These are phyloP conservation scores for Linnaemya vulpina DNA, from an alignment of 2,888 invertebrate genomes.

Conservation along the genomic window DNA sequence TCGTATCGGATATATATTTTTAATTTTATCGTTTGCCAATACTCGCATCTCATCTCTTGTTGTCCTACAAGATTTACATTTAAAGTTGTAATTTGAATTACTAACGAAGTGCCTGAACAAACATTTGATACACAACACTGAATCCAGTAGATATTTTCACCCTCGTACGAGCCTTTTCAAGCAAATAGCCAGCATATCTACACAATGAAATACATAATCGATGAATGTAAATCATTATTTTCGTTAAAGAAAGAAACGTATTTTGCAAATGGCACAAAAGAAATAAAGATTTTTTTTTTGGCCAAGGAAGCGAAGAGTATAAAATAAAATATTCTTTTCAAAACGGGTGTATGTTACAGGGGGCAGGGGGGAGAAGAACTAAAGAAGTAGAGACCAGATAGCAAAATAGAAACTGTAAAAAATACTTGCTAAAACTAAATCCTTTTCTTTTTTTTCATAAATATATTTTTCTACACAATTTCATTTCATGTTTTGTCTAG, in stretches of 20 bases:
- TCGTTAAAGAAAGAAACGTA: slow-evolving; percentile 5
- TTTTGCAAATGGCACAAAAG: slow-evolving; percentile 19
- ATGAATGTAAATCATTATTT: slow-evolving; percentile 58
- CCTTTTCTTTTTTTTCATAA: slow-evolving; percentile 19
- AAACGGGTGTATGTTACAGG: not conserved
- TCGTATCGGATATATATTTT: not conserved
- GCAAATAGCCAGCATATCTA: slow-evolving; percentile 12
- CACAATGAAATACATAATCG: slow-evolving; percentile 50
- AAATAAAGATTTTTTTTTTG: not conserved
- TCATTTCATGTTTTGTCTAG: slow-evolving; percentile 67
- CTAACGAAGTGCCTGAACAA: slow-evolving; percentile 76
- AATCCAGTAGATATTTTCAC: slow-evolving; percentile 21
- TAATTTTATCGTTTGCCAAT: not conserved
- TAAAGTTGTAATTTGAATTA: slow-evolving; percentile 67
- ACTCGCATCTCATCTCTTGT: not conserved
- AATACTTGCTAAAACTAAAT: slow-evolving; percentile 53
- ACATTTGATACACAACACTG: slow-evolving; percentile 76
- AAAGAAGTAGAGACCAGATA: slow-evolving; percentile 25
- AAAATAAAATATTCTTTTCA: slow-evolving; percentile 29
- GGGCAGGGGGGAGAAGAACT: not conserved
- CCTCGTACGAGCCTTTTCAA: not conserved
- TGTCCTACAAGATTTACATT: slow-evolving; percentile 63
- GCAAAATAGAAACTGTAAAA: slow-evolving; percentile 46
- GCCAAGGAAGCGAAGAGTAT: not conserved
- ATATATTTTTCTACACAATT: slow-evolving; percentile 64